Evolutionary conservation across 2,888 invertebrate species (phyloP), one percentile per base, ranked within the genome.

Genomic region (Ormyrus thymus): DNA sequence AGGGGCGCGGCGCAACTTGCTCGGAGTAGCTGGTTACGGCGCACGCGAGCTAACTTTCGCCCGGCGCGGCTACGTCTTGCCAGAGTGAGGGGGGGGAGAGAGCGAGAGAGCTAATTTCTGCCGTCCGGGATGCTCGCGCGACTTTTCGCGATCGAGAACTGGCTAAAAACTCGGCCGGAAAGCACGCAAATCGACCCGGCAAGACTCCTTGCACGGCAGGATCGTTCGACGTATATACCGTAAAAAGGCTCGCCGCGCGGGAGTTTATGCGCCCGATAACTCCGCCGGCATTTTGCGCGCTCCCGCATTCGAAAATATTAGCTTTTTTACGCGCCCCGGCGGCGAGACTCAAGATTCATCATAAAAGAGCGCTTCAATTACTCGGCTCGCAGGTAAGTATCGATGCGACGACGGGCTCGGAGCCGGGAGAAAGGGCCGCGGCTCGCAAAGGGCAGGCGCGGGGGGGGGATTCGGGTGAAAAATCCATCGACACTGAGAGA

Each of bases 1-100:
- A 85, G 85, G 83, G 81, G 85, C 53, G 85, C 84, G 85, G 84
- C 84, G 85, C 84, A 85, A 86, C 83, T 86, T 85, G 84, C 85
- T 83, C 83, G 83, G 85, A 58, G 85, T 84, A 86, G 85, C 84
- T 84, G 80, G 79, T 84, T 84, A 83, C 83, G 82, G 84, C 83
- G 83, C 86, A 84, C 85, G 86, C 85, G 85, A 85, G 83, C 82
- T 64, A 69, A 71, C 72, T 70, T 80, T 66, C 71, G 13, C 51
- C 43, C 50, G 58, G 13, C 11, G 64, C 13, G 48, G 56, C 59
- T 61, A 66, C 55, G 76, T 29, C 29, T 29, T 29, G 29, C 29
- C 29, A 29, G 4, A 29, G 29, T 3, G 29, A 3, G 29, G 2
- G 29, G 29, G 2, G 29, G 4, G 29, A 29, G 29, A 3, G 29